Base-by-base conservation (phyloP, 2,113 vertebrate genomes). In the Osmerus mordax region DNA sequence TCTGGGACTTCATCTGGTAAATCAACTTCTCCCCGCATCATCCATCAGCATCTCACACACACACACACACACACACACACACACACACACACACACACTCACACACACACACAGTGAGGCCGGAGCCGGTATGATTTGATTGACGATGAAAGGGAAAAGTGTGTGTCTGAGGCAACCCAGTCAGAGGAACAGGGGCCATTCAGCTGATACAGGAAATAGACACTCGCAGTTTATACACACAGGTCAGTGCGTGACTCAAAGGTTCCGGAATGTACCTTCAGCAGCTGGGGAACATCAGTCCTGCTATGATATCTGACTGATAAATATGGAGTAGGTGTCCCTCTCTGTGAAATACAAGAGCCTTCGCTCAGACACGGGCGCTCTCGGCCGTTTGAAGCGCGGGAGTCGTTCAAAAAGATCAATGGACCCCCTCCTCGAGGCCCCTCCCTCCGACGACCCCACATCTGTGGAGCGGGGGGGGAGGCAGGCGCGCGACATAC, bases 41-140 rank as follows among this genome's bases (percentile, higher is more conserved):
- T 87, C 82, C 76, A 88, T 90, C 88, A 89, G 73, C 69, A 82
- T 89, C 87, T 84, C 76, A 85, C 78, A 85, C 69, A 54, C 74
- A 59, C 52, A 84, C 82, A 75, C 18, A 47, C 16, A 47, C 9
- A 11, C n/a, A 13, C 62, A 78, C 71, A 68, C 80, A 63, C 75
- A n/a, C n/a, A n/a, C 76, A 85, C 78, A 85, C 69, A 54, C 74
- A 59, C 52, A 84, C 82, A 75, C 18, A 47, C 16, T 21, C 9
- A 11, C n/a, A 13, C 62, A 78, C 71, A 63, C 74, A 78, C 78
- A 47, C 65, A 47, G 19, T 12, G 41, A 8, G 32, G 12, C 11
- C 32, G 5, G 12, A n/a, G 3, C 32, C 1, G 55, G 55, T 1
- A n/a, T 6, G 16, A 4, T 78, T 81, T 84, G 75, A 87, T 74